Conservation (phyloP, 2,888 invertebrate genomes). For the Zele albiditarsus region DNA sequence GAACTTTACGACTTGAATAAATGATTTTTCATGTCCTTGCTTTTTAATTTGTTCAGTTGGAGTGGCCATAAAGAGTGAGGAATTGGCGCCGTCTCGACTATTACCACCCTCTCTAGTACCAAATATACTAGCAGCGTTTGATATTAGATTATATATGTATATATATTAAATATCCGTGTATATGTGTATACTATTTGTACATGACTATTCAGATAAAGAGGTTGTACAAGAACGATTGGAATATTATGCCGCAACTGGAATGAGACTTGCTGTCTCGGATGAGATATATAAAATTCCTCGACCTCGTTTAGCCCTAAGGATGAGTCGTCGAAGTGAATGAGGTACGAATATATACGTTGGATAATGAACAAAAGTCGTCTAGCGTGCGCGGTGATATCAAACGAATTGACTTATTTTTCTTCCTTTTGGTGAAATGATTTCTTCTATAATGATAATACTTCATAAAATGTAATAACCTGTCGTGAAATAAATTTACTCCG, state of each 20-base stretch:
- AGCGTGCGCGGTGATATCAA: conserved; percentile 13
- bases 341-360: neutral
- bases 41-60: conserved; percentile 2
- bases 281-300: conserved; percentile 46
- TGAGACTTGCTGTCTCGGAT: conserved; percentile 27
- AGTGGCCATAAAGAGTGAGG: conserved; percentile 3
- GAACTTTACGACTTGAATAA: conserved; percentile 13
- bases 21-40: conserved; percentile 11
- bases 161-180: neutral
- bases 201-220: conserved; percentile 21
- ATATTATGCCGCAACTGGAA: conserved; percentile 31
- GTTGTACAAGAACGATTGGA: conserved; percentile 31
- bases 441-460: neutral
- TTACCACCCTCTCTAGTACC: conserved; percentile 35
- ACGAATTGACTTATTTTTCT: conserved; percentile 10
- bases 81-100: conserved; percentile 50
- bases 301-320: conserved; percentile 43
- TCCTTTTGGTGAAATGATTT: neutral
- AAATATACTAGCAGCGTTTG: neutral
- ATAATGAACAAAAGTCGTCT: conserved; percentile 17
- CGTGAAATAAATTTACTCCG: too few relatives aligned
- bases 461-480: too few relatives aligned
- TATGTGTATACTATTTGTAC: conserved; percentile 16
- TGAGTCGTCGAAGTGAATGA: conserved; percentile 26
- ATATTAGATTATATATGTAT: neutral